These are phyloP conservation scores for Drosophila burlai DNA, from an alignment of 1,140 invertebrate genomes.

Conservation along the genomic window DNA sequence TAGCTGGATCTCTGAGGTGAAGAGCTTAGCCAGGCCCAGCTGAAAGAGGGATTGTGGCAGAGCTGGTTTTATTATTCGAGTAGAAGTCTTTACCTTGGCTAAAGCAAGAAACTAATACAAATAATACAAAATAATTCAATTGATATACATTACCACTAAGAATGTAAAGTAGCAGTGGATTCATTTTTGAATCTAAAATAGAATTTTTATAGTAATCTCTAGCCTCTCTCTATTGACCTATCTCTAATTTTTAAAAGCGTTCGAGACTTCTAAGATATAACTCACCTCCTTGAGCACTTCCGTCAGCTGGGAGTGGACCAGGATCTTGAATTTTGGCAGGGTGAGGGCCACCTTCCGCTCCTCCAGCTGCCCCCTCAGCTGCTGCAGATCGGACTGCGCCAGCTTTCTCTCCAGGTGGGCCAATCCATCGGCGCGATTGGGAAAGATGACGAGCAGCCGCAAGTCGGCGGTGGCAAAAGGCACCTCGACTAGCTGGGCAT, in stretches of 20 bases:
- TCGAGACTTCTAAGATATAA: background rate
- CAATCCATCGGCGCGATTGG: constrained; percentile 46
- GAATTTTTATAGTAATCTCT: too few species aligned
- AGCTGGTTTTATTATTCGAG: too few species aligned
- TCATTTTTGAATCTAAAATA: too few species aligned
- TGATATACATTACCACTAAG: too few species aligned
- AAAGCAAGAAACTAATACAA: background rate
- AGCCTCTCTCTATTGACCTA: too few species aligned
- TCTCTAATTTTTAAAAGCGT: too few species aligned
- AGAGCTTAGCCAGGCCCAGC: constrained; percentile 60
- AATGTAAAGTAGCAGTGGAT: too few species aligned
- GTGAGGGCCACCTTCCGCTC: constrained; percentile 62
- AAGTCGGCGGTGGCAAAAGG: constrained; percentile 51
- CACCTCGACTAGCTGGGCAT: constrained; percentile 56
- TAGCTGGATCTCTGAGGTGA: constrained; percentile 51
- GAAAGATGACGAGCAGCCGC: constrained; percentile 49
- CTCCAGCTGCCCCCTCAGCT: constrained; percentile 32
- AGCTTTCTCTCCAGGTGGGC: constrained; percentile 47
- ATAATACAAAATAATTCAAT: too few species aligned
- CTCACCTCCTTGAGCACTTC: constrained; percentile 52
- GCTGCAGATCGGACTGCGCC: constrained; percentile 37
- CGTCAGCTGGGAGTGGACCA: constrained; percentile 39
- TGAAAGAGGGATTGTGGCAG: constrained; percentile 15
- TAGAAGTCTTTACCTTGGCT: background rate
- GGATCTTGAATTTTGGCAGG: constrained; percentile 56